These are phyloP conservation scores for Ectobius pallidus DNA, from an alignment of 2,888 invertebrate genomes.

Conservation along the genomic window DNA sequence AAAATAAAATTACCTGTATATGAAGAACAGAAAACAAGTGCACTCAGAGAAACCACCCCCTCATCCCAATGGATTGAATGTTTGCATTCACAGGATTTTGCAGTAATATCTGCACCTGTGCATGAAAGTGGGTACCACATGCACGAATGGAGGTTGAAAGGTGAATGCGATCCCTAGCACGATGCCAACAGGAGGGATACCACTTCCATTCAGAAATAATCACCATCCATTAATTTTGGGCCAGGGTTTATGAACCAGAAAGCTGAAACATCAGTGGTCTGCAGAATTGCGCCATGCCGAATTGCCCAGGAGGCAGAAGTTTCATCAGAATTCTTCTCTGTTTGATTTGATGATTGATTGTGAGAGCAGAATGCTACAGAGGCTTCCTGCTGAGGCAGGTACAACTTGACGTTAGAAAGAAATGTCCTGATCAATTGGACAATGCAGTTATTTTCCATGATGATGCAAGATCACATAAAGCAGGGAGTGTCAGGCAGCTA, in stretches of 20 bases:
- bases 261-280: background rate
- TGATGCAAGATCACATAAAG: background rate
- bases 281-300: background rate
- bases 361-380: background rate
- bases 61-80: too few species aligned
- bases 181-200: background rate
- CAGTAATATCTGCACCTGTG: background rate
- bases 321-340: background rate
- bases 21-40: background rate
- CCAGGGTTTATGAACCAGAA: background rate
- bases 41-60: background rate
- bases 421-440: background rate
- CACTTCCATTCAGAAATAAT: background rate
- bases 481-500: background rate
- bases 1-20: too few species aligned
- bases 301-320: too few species aligned
- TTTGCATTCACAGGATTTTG: conserved; percentile 10
- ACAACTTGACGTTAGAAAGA: background rate
- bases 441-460: conserved; percentile 10
- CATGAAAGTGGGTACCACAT: background rate
- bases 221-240: background rate
- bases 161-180: background rate
- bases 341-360: background rate
- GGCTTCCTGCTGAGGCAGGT: background rate
- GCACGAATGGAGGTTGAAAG: background rate